A percentile compares a stretch with the other conserved stretches of the same genome.
Conservation (phyloP, 2,888 invertebrate genomes). For the Gonocerus acuteangulatus region DNA sequence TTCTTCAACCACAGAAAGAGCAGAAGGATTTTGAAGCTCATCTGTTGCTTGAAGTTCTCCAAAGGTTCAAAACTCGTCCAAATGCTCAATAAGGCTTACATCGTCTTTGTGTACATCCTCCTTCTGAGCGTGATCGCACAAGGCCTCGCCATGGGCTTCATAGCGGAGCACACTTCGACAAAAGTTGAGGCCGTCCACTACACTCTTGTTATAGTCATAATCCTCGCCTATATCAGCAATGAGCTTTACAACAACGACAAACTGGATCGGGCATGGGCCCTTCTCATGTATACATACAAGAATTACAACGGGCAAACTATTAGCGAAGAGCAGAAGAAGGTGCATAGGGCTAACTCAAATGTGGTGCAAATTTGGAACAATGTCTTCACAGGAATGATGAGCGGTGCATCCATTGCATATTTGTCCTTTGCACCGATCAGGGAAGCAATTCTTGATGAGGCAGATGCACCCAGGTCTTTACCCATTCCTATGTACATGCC, state of each 20-base stretch:
- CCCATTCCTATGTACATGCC: background rate
- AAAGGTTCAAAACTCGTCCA: background rate
- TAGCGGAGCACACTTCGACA: background rate
- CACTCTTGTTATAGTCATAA: background rate
- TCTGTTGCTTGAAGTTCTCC: background rate
- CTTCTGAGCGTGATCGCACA: background rate
- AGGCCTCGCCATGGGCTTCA: background rate
- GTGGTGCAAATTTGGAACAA: background rate
- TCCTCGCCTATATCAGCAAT: slow-evolving; percentile 5
- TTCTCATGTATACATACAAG: background rate
- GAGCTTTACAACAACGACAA: background rate
- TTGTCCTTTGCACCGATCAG: background rate
- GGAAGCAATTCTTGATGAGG: background rate
- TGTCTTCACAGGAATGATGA: background rate
- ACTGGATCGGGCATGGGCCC: background rate
- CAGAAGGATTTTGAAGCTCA: background rate
- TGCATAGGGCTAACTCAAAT: background rate
- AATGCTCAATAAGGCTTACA: background rate
- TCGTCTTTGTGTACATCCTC: background rate
- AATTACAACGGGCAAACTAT: background rate
- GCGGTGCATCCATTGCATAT: background rate
- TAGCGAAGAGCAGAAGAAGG: background rate
- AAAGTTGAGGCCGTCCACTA: slow-evolving; percentile 15
- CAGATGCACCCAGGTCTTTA: background rate
- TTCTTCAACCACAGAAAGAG: background rate